These are phyloP conservation scores for Parnassius glacialis DNA, from an alignment of 2,888 invertebrate species.

Conservation along the genomic window DNA sequence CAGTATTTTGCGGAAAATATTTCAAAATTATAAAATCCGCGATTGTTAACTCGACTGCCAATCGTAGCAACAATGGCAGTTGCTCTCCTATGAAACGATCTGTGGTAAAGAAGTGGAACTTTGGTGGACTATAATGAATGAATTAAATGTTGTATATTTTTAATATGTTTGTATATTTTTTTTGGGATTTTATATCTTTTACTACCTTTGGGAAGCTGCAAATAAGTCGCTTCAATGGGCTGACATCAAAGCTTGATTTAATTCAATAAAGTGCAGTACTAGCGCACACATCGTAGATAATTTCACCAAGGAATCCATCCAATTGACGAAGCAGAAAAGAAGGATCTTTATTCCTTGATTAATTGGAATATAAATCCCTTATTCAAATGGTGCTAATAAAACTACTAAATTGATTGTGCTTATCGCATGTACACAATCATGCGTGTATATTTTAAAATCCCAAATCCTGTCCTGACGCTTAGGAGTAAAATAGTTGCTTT, in stretches of 20 bases:
- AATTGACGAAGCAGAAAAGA: background rate
- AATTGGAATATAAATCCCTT: background rate
- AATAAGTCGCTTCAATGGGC: background rate
- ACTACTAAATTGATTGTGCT: background rate
- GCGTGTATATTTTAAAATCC: too few relatives aligned
- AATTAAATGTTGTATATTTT: too few relatives aligned
- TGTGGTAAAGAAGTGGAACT: too few relatives aligned
- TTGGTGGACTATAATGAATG: too few relatives aligned
- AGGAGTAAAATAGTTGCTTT: too few relatives aligned
- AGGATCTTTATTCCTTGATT: background rate
- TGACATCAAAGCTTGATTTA: conserved; percentile 10
- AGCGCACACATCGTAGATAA: background rate
- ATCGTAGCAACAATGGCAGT: too few relatives aligned
- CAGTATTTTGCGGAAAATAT: too few relatives aligned
- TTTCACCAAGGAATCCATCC: conserved; percentile 4
- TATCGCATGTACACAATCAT: background rate
- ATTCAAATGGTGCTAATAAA: background rate
- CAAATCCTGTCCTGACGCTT: too few relatives aligned
- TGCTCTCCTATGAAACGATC: too few relatives aligned
- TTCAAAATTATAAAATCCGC: too few relatives aligned
- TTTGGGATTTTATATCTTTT: background rate
- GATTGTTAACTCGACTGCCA: too few relatives aligned
- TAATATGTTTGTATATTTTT: background rate
- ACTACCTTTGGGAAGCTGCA: background rate
- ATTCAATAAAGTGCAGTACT: conserved; percentile 13